These are phyloP conservation scores for Cactoblastis cactorum DNA, from an alignment of 2,888 invertebrate genomes.

Conservation along the genomic window DNA sequence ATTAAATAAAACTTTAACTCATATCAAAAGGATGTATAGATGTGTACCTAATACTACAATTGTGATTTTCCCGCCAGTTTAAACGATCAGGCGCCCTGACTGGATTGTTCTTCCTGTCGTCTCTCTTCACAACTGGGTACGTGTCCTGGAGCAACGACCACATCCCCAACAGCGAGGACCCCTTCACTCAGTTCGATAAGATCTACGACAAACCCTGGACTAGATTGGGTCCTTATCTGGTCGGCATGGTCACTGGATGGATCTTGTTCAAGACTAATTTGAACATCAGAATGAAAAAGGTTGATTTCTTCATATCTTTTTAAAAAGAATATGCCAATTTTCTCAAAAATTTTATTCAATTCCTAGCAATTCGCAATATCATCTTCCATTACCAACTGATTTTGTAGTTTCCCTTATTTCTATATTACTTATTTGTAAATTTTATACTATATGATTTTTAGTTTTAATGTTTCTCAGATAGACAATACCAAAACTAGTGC, in stretches of 20 bases:
- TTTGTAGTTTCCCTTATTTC: no score
- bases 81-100: constrained; percentile 85
- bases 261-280: constrained; percentile 90
- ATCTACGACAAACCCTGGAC: constrained; percentile 96
- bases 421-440: no score
- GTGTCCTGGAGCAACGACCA: constrained; percentile 89
- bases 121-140: constrained; percentile 88
- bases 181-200: constrained; percentile 91
- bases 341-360: no score
- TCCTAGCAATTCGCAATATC: no score
- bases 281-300: constrained; percentile 86
- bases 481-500: not conserved
- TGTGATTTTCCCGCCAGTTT: constrained; percentile 81
- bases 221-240: constrained; percentile 88
- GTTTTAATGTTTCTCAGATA: no score
- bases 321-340: no score
- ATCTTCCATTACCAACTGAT: no score
- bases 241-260: constrained; percentile 92
- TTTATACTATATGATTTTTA: no score
- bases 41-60: no score
- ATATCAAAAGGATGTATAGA: no score
- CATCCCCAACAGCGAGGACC: constrained; percentile 88
- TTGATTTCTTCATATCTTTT: constrained; percentile 37
- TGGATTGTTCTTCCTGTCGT: constrained; percentile 83
- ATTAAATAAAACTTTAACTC: no score